Percentiles rank a stretch among this genome's conserved stretches.
Conservation (phyloP, 2,888 invertebrate genomes). For the Mesochorus sp. region DNA sequence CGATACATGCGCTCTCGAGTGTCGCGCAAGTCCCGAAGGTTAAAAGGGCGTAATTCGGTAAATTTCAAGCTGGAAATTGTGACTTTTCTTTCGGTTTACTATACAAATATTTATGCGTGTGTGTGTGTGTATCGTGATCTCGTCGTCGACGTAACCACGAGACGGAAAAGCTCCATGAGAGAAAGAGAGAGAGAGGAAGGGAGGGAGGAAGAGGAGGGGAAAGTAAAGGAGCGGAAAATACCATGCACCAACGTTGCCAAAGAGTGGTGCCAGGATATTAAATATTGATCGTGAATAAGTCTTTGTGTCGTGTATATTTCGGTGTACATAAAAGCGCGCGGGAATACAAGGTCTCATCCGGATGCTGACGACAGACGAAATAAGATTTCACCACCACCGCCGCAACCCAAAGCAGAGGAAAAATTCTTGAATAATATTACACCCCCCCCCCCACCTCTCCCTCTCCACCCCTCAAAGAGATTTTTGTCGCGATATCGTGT, state of each 20-base stretch:
- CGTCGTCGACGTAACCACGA: conserved; percentile 20
- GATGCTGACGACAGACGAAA: conserved; percentile 24
- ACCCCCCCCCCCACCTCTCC: too few relatives aligned
- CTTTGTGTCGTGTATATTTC: conserved; percentile 25
- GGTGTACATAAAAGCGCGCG: background rate
- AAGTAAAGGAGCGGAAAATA: conserved; percentile 43
- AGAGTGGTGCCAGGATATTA: conserved; percentile 65
- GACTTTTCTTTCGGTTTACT: too few relatives aligned
- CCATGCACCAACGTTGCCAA: conserved; percentile 41
- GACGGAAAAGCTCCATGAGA: conserved; percentile 10
- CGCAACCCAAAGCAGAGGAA: too few relatives aligned
- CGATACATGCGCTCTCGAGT: too few relatives aligned
- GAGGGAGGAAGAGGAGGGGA: conserved; percentile 3
- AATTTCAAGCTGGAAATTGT: too few relatives aligned
- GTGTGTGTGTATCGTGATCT: conserved; percentile 11
- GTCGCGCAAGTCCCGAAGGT: too few relatives aligned
- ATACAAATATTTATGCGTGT: background rate
- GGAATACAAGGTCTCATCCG: background rate
- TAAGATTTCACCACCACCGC: conserved; percentile 34
- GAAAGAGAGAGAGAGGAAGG: too few relatives aligned
- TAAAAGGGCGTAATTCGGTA: too few relatives aligned
- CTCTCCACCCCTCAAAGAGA: too few relatives aligned
- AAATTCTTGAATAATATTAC: too few relatives aligned
- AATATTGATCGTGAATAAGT: conserved; percentile 66
- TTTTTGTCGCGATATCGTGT: too few relatives aligned